A percentile compares a stretch with the other conserved stretches of the same genome.
Evolutionary conservation across 2,797 vertebrate species (phyloP).

Genomic region (Harpagifer antarcticus): DNA sequence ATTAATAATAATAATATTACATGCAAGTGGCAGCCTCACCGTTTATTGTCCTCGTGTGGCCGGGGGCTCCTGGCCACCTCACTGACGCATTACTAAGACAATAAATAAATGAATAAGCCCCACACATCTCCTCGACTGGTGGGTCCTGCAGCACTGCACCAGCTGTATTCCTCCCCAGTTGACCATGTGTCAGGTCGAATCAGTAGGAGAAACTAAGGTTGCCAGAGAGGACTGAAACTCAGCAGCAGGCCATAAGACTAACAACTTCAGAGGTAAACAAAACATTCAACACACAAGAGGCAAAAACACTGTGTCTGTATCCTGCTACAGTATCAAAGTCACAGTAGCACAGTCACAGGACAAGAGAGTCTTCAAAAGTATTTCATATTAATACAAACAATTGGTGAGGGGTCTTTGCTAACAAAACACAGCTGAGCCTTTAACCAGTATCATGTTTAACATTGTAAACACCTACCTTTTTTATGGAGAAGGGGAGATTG

Average conservation of each 20-base stretch:
- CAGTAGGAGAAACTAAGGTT: slow-evolving; percentile 56
- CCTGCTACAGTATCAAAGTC: not conserved
- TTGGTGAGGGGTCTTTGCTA: not conserved
- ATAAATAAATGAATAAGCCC: slow-evolving; percentile 48
- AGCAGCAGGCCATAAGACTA: slow-evolving; percentile 20
- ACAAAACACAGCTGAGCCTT: not conserved
- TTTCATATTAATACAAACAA: not conserved
- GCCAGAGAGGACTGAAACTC: slow-evolving; percentile 51
- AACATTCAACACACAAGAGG: slow-evolving; percentile 6
- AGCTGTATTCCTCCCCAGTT: slow-evolving; percentile 68
- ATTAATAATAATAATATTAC: too few species aligned
- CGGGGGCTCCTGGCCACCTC: slow-evolving; percentile 13
- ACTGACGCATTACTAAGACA: slow-evolving; percentile 27
- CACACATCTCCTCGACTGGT: slow-evolving; percentile 40
- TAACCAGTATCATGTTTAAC: not conserved
- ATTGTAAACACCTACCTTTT: not conserved
- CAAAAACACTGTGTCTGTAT: slow-evolving; percentile 12
- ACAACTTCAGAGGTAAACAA: slow-evolving; percentile 27
- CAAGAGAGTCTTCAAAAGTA: not conserved
- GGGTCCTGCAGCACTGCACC: slow-evolving; percentile 37
- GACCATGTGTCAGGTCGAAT: slow-evolving; percentile 66
- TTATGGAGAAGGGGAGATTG: not conserved
- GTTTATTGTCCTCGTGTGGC: too few species aligned
- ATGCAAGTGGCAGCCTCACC: too few species aligned
- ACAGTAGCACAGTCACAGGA: not conserved